Base-by-base conservation (phyloP, 2,113 vertebrate species). In the Spizaetus ornatus region DNA sequence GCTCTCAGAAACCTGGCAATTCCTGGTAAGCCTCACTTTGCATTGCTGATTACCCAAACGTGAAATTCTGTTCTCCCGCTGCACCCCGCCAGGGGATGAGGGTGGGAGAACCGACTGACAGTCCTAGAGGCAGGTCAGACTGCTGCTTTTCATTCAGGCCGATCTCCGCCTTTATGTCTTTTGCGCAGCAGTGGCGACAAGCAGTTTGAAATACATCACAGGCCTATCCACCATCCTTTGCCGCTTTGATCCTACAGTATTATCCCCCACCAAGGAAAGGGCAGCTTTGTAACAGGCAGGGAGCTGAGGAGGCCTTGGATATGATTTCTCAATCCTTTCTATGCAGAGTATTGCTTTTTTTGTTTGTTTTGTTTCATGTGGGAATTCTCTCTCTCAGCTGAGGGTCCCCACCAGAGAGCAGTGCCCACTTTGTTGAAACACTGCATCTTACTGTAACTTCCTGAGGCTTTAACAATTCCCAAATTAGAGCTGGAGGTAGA, bases 1-100 rank as follows among this genome's bases (percentile, higher is more conserved):
- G 99, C 99, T 20, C 98, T 99, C 90, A 95, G 99, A 87, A 99
- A 99, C 96, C 98, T 99, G 95, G 99, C 99, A 90, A 99, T 99
- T 94, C 99, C 99, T 5, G 99, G 99, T 99, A 97, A 97, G 97
- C 16, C 62, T 78, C 56, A 20, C 52, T 84, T 72, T 29, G 40
- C 73, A 25, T 36, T 79, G 56, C 72, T 67, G 13, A 61, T 52
- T 27, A 14, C 29, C 11, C 2, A 0, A 38, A 58, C 81, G 61
- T 83, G 81, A 90, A 58, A 55, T 47, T 61, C 50, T 90, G 19
- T 36, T 73, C 34, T 84, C 61, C 29, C 31, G 10, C 61, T 31
- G 40, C 61, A 48, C 16, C 58, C 59, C 23, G 1, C 10, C 16
- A 26, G 42, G 47, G 63, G 27, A 62, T 42, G 69, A 50, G 63